Conservation (phyloP, 2,113 vertebrate species). For the Mesitornis unicolor region DNA sequence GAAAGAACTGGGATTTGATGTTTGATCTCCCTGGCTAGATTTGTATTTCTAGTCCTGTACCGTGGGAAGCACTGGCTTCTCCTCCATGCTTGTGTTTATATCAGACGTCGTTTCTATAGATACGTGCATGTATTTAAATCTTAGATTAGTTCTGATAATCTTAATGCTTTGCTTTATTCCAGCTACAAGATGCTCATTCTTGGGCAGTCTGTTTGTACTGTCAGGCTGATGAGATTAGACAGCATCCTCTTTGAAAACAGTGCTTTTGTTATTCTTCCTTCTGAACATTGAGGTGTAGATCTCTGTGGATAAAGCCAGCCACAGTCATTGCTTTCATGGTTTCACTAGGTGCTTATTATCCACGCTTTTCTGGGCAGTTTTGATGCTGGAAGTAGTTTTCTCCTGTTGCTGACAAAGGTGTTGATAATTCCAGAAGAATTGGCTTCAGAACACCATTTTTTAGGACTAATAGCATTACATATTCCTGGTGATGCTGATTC, state of each 20-base stretch:
- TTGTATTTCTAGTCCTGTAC: neutral
- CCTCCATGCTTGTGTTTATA: neutral
- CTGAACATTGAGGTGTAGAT: neutral
- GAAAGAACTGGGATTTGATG: neutral
- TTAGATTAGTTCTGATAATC: neutral
- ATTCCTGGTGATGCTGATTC: neutral
- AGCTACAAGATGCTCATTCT: neutral
- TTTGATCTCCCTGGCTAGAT: neutral
- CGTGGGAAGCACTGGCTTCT: neutral
- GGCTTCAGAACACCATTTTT: neutral
- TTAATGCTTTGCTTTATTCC: neutral
- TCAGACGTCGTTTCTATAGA: neutral
- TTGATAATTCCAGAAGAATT: neutral
- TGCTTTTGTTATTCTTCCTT: neutral
- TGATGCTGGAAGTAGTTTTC: neutral
- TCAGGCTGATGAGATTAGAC: neutral
- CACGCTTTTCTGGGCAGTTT: neutral
- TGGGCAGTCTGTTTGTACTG: neutral
- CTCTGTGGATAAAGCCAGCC: neutral
- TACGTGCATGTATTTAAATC: neutral
- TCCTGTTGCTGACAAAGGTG: neutral
- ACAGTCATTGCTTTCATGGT: neutral
- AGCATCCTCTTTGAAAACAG: neutral
- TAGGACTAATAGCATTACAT: neutral
- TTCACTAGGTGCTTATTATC: neutral